These are phyloP conservation scores for Sitta europaea DNA, from an alignment of 2,113 vertebrate genomes.

Conservation along the genomic window DNA sequence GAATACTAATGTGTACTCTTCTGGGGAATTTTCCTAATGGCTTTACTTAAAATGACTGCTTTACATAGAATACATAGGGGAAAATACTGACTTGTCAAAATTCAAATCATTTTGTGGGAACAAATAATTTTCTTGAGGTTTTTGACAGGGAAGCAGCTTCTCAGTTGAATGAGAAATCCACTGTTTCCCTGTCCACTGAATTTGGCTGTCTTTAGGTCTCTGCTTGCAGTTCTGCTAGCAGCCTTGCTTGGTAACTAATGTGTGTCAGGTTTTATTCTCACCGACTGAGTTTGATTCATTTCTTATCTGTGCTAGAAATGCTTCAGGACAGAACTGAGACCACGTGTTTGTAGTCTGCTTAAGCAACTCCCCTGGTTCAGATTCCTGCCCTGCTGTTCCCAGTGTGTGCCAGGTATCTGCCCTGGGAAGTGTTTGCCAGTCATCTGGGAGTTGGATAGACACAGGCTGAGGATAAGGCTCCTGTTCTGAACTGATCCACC, in stretches of 20 bases:
- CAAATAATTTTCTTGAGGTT: neutral
- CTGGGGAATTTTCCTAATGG: constrained; percentile 34
- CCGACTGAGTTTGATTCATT: neutral
- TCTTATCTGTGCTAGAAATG: neutral
- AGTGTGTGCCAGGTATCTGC: neutral
- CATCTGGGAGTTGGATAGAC: neutral
- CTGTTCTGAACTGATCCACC: neutral
- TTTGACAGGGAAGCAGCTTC: neutral
- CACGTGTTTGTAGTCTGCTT: neutral
- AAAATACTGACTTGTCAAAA: constrained; percentile 47
- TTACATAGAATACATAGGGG: constrained; percentile 36
- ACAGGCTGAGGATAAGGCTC: neutral
- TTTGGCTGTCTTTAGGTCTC: neutral
- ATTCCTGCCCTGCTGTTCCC: neutral
- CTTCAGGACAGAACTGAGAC: neutral
- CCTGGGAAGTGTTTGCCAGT: neutral
- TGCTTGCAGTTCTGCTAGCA: neutral
- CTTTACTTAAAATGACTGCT: constrained; percentile 24
- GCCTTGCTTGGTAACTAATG: neutral
- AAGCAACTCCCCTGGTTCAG: neutral
- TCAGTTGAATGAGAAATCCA: neutral
- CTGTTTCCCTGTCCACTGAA: neutral
- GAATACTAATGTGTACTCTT: neutral
- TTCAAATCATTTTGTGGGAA: constrained; percentile 27
- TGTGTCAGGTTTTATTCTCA: neutral